A percentile compares a stretch with the other conserved stretches of the same genome.
These are phyloP conservation scores for Pyrocoelia pectoralis DNA, from an alignment of 2,888 invertebrate species.

Conservation along the genomic window DNA sequence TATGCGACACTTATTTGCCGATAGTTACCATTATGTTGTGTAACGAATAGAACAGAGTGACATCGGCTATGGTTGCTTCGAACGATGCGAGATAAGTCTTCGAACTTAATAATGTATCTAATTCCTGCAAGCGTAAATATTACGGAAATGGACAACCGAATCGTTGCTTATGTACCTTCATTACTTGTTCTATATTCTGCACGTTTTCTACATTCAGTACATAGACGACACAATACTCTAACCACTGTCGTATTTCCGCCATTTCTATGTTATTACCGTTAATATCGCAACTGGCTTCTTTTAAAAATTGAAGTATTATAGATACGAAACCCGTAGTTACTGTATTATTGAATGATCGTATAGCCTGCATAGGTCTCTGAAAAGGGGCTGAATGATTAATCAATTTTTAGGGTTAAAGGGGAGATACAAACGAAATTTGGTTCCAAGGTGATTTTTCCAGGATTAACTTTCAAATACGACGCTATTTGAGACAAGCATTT, in stretches of 20 bases:
- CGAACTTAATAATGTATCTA: conserved; percentile 63
- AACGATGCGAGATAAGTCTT: conserved; percentile 68
- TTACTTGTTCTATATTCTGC: conserved; percentile 40
- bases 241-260: conserved; percentile 54
- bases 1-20: conserved; percentile 26
- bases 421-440: conserved; percentile 40
- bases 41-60: conserved; percentile 73
- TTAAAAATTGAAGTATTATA: conserved; percentile 49
- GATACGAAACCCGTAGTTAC: conserved; percentile 49
- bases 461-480: conserved; percentile 40
- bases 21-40: conserved; percentile 69
- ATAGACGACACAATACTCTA: conserved; percentile 55
- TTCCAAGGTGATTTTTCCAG: conserved; percentile 42
- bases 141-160: background rate
- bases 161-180: conserved; percentile 47
- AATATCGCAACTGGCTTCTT: conserved; percentile 44
- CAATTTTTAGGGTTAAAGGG: too few species aligned
- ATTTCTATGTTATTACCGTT: conserved; percentile 36
- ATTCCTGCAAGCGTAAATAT: conserved; percentile 59
- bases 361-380: conserved; percentile 47
- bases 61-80: conserved; percentile 70
- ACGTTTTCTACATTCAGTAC: conserved; percentile 18
- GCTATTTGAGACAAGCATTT: conserved; percentile 43
- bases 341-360: conserved; percentile 43
- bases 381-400: too few species aligned